Conservation (phyloP, 2,797 vertebrate genomes). For the Macrochelys suwanniensis region DNA sequence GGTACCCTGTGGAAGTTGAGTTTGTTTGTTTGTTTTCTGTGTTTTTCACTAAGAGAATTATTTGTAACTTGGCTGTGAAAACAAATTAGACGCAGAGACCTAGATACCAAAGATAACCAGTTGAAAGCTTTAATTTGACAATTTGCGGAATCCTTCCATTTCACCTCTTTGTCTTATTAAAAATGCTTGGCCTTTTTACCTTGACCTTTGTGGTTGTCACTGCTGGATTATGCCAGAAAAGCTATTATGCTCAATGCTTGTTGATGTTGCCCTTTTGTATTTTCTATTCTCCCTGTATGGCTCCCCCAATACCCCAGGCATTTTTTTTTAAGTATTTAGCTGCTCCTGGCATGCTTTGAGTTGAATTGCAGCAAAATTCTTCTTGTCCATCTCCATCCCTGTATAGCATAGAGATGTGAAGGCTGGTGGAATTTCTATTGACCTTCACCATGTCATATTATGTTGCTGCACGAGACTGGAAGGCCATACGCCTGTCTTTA, state of each 20-base stretch:
- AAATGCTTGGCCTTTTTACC: constrained; percentile 25
- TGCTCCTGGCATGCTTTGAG: neutral
- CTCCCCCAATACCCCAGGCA: neutral
- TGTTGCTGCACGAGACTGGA: constrained; percentile 47
- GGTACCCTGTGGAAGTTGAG: constrained; percentile 4
- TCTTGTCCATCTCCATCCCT: neutral
- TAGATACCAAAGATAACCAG: constrained; percentile 81
- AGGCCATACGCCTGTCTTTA: neutral
- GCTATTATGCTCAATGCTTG: constrained; percentile 11
- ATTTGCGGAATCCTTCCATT: constrained; percentile 45
- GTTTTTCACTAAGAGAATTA: too few relatives aligned
- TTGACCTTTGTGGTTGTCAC: neutral
- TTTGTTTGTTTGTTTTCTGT: neutral
- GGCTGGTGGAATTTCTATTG: constrained; percentile 2
- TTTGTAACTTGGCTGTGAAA: constrained; percentile 59
- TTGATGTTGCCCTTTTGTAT: neutral
- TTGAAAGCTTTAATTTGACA: constrained; percentile 77
- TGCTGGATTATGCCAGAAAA: constrained; percentile 34
- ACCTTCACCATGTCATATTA: neutral
- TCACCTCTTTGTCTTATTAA: constrained; percentile 35
- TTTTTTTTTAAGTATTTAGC: neutral
- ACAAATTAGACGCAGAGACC: constrained; percentile 37
- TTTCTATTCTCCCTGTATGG: neutral
- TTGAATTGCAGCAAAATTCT: constrained; percentile 15
- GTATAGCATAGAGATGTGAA: neutral